Conservation (phyloP, 2,888 invertebrate species). For the Lutraria lutraria region DNA sequence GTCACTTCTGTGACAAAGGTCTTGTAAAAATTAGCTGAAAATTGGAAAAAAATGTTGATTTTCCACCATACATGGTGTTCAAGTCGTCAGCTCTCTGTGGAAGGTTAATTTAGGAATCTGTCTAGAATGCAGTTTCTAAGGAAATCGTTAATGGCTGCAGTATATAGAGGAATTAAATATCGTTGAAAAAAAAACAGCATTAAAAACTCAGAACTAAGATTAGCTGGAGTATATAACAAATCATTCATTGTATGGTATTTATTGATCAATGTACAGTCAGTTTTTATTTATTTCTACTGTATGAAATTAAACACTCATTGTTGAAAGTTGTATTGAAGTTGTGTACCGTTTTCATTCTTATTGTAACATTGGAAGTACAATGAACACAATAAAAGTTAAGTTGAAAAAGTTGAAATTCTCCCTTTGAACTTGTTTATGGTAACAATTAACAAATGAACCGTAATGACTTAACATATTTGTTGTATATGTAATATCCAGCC, state of each 20-base stretch:
- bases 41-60: no score
- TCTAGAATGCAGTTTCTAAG: no score
- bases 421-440: constrained; percentile 16
- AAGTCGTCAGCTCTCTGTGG: no score
- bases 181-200: no score
- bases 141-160: no score
- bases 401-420: constrained; percentile 1
- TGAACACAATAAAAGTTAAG: neutral
- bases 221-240: neutral
- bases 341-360: neutral
- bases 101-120: no score
- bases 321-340: neutral
- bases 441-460: constrained; percentile 26
- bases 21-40: no score
- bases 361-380: neutral
- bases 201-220: neutral
- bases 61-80: no score
- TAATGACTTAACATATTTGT: constrained; percentile 3
- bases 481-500: neutral
- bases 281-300: neutral
- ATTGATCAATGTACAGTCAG: neutral
- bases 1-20: no score
- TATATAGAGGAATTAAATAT: no score
- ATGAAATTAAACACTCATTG: neutral
- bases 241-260: neutral